phyloP scores from a whole-genome alignment of 2,888 invertebrate genomes.

The Congeria kusceri region DNA sequence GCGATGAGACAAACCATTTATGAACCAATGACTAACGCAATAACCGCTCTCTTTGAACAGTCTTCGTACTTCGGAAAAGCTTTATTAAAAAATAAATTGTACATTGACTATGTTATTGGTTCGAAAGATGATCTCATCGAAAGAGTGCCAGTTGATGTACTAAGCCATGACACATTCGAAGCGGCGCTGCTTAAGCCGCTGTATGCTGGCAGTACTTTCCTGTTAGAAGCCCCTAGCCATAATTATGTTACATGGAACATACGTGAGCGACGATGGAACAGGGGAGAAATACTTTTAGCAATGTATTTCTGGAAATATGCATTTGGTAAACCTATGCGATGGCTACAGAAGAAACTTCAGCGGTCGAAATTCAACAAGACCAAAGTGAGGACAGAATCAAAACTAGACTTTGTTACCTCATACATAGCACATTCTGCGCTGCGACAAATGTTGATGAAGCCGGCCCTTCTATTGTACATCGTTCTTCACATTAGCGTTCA shows the following conservation, averaged over 20 bases:
- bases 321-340: conserved; percentile 75
- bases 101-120: conserved; percentile 80
- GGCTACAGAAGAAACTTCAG: conserved; percentile 75
- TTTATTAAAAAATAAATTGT: conserved; percentile 77
- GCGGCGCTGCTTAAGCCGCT: conserved; percentile 77
- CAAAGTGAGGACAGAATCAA: conserved; percentile 76
- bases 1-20: conserved; percentile 76
- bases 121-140: conserved; percentile 75
- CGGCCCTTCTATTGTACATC: conserved; percentile 74
- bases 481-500: conserved; percentile 74
- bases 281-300: conserved; percentile 78
- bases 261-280: conserved; percentile 79
- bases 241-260: conserved; percentile 82
- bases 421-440: conserved; percentile 80
- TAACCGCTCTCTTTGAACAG: conserved; percentile 76
- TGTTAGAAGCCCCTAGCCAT: conserved; percentile 77
- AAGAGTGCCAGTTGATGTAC: conserved; percentile 78
- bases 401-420: conserved; percentile 77
- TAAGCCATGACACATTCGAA: conserved; percentile 82
- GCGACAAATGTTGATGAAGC: conserved; percentile 81
- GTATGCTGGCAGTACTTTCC: conserved; percentile 73
- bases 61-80: conserved; percentile 80
- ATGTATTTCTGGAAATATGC: conserved; percentile 80
- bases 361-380: conserved; percentile 75
- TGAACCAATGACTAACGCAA: conserved; percentile 79